Evolutionary conservation across 2,113 vertebrate species (phyloP), one percentile per base, ranked within the genome.

Genomic region (Colaptes auratus): DNA sequence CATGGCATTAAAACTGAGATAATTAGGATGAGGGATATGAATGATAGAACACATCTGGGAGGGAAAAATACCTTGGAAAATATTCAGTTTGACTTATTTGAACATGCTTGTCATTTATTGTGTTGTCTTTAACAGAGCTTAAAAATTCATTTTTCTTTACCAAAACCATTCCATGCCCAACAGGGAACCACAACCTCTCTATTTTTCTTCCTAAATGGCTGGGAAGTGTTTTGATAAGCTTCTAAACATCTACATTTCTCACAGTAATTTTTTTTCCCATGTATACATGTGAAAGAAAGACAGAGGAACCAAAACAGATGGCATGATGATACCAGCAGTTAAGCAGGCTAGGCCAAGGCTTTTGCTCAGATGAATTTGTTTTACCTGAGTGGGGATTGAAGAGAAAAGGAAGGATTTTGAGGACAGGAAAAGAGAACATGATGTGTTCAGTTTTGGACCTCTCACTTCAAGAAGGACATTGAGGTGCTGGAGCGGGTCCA

Each of bases 371-470:
- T 39, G 71, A 59, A 52, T 46, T 72, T 16, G 0, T 4, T 7
- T 14, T n/a, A 24, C n/a, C 39, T 71, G 59, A 74, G 28, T 2
- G 15, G 30, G 13, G 4, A 65, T 18, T 4, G 6, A 17, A 86
- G 65, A 17, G 70, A 67, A 55, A 4, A 6, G 24, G n/a, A 31
- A 52, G 10, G 27, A 3, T 23, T 50, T 11, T 25, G 15, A 6
- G 50, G 15, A 5, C 0, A 9, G 76, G 50, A 44, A 56, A 88
- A 42, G 58, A 21, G 18, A 67, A 21, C 0, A 2, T 2, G 0
- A 8, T 46, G 48, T 50, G 48, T 50, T 50, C 48, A 50, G 48
- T 50, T 50, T 50, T 50, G 21, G 48, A 21, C 48, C 48, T 21
- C 48, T 50, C 20, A 50, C 48, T 50, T 21, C 48, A 50, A 50